Base-by-base conservation (phyloP, 2,888 invertebrate genomes). In the Ectropis crepuscularia region DNA sequence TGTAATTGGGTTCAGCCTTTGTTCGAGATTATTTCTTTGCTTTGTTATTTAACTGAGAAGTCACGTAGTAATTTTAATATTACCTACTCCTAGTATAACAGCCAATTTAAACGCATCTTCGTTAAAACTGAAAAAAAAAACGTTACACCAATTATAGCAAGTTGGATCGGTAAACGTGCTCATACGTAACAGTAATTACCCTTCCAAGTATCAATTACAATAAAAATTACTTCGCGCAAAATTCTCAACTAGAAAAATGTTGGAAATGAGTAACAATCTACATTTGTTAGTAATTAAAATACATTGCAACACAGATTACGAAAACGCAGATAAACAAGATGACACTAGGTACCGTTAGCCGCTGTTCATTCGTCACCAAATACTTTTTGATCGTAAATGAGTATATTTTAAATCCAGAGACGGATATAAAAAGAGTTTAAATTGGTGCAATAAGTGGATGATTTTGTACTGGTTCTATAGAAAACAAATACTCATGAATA, bases 211-310 rank as follows among this genome's bases (percentile, higher is more conserved):
- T 70, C 65, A 67, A 70, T 70, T 70, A 63, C 69, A 65, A 61
- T 55, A 55, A 47, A 45, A 55, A 55, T 53, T 55, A 51, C 48
- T 63, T 65, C 28, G 55, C 55, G 45, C 51, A 55, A 46, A 59
- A 62, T 57, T 61, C 39, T 54, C 48, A 43, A 50, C 59, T 47
- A 39, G 55, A 66, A 69, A 63, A 55, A 68, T 66, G 68, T 66
- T 63, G 57, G 51, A 60, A 67, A 60, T 64, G 10, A 50, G 46
- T 50, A 41, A 57, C 58, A 53, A 64, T 77, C 72, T 71, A 63
- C 65, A 67, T 72, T 69, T 67, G 63, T 67, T 49, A 51, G 70
- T 73, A 77, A 81, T 82, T 81, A 81, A 79, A 80, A 77, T 79
- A 74, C 73, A 65, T 71, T 71, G 61, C 69, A 28, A n/a, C 28